Conservation (phyloP, 2,797 vertebrate species). For the Varecia variegata region DNA sequence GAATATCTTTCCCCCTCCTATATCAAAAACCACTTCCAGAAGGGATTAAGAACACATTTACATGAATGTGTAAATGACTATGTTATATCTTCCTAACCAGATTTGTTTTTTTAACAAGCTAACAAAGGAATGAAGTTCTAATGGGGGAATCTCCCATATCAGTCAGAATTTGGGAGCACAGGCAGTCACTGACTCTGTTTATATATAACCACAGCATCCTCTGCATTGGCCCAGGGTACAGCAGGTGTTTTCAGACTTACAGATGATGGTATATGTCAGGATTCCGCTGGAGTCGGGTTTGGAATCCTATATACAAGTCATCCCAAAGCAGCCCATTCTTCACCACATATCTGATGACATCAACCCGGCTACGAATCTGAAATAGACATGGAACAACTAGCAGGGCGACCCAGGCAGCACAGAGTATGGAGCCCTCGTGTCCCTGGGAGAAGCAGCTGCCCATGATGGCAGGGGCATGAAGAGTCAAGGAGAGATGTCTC, state of each 20-base stretch:
- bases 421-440: fast-evolving
- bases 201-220: fast-evolving
- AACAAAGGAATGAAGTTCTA: not conserved
- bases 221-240: fast-evolving
- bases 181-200: not conserved
- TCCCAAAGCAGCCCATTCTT: slow-evolving; percentile 88
- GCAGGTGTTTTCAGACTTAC: slow-evolving; percentile 74
- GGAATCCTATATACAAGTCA: slow-evolving; percentile 90
- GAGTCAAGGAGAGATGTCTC: not conserved
- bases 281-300: slow-evolving; percentile 86
- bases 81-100: not conserved
- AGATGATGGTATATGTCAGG: slow-evolving; percentile 89
- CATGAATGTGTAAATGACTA: not conserved
- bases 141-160: not conserved
- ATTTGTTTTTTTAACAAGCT: not conserved
- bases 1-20: not conserved
- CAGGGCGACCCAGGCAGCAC: not conserved
- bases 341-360: slow-evolving; percentile 87
- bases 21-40: not conserved
- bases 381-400: not conserved
- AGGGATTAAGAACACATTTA: not conserved
- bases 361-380: slow-evolving; percentile 85
- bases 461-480: not conserved
- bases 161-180: not conserved
- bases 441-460: not conserved